A percentile compares a stretch with the other conserved stretches of the same genome.
Evolutionary conservation across 1,140 invertebrate species (phyloP).

Genomic region (Orius insidiosus): DNA sequence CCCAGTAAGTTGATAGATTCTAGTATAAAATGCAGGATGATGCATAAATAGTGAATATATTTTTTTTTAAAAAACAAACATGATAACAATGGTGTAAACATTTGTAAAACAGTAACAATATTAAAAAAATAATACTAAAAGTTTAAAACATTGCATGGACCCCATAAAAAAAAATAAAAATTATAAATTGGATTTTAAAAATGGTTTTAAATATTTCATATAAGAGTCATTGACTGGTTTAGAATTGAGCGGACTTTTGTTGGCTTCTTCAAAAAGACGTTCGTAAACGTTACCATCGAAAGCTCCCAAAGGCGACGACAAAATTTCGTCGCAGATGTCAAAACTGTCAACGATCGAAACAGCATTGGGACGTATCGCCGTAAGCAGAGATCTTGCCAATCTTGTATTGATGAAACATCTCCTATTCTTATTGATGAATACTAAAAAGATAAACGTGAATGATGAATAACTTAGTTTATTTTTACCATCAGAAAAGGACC

Average conservation of each 20-base stretch:
- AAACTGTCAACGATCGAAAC: constrained; percentile 81
- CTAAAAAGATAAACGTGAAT: constrained; percentile 35
- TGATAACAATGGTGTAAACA: too few species aligned
- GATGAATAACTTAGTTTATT: too few species aligned
- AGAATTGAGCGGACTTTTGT: constrained; percentile 71
- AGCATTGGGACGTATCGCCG: constrained; percentile 61
- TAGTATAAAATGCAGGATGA: too few species aligned
- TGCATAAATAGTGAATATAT: too few species aligned
- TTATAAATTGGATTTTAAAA: constrained; percentile 33
- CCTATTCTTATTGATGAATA: constrained; percentile 42
- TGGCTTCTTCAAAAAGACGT: constrained; percentile 65
- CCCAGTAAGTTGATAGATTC: too few species aligned
- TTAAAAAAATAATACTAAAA: too few species aligned
- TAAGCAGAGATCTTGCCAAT: constrained; percentile 49
- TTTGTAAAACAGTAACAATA: too few species aligned
- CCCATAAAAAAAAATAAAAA: too few species aligned
- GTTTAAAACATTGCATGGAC: too few species aligned
- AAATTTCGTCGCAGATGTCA: constrained; percentile 64
- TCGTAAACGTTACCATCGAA: constrained; percentile 87
- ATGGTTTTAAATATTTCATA: constrained; percentile 56
- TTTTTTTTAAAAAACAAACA: too few species aligned
- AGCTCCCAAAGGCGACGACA: constrained; percentile 66
- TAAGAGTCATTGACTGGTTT: constrained; percentile 59
- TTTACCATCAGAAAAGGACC: constrained; percentile 64
- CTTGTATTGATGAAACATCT: constrained; percentile 46